Percentiles rank a stretch among this genome's conserved stretches.
Evolutionary conservation across 92 coral and sea anemone species (phyloP).

Genomic region (Desmophyllum pertusum): DNA sequence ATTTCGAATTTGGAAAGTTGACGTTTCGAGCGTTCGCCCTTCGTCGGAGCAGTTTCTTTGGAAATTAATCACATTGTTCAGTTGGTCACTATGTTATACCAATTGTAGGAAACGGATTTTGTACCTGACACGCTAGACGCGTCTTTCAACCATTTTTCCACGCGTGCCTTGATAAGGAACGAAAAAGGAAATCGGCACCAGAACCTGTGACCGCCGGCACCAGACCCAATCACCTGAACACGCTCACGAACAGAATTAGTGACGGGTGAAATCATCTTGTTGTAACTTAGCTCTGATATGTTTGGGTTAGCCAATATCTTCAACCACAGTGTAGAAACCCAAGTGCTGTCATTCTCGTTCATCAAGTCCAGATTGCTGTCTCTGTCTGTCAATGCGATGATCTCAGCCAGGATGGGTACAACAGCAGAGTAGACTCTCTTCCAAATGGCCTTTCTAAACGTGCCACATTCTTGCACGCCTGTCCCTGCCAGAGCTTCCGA

Average conservation of each 20-base stretch:
- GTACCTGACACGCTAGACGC: slow-evolving; percentile 57
- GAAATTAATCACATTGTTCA: too few species aligned
- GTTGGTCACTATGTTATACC: neutral
- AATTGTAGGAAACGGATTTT: neutral
- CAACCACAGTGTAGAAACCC: slow-evolving; percentile 61
- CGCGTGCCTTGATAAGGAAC: slow-evolving; percentile 62
- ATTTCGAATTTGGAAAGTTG: too few species aligned
- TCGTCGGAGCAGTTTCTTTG: too few species aligned
- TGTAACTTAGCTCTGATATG: slow-evolving; percentile 49
- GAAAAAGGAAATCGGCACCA: slow-evolving; percentile 77
- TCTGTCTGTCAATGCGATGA: slow-evolving; percentile 73
- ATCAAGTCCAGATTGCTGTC: slow-evolving; percentile 74
- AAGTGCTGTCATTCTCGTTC: neutral
- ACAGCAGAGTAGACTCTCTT: slow-evolving; percentile 68
- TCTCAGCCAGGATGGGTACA: slow-evolving; percentile 74
- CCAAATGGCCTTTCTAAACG: slow-evolving; percentile 85
- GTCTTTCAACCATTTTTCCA: slow-evolving; percentile 50
- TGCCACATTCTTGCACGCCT: slow-evolving; percentile 80
- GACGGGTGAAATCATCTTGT: slow-evolving; percentile 66
- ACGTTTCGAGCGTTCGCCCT: too few species aligned
- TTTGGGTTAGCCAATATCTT: slow-evolving; percentile 38
- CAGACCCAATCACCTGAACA: slow-evolving; percentile 70
- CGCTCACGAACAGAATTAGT: slow-evolving; percentile 64
- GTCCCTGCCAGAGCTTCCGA: slow-evolving; percentile 75
- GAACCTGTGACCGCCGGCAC: slow-evolving; percentile 68